Evolutionary conservation across 2,113 vertebrate species (phyloP), one percentile per base, ranked within the genome.

Genomic region (Prunella himalayana): DNA sequence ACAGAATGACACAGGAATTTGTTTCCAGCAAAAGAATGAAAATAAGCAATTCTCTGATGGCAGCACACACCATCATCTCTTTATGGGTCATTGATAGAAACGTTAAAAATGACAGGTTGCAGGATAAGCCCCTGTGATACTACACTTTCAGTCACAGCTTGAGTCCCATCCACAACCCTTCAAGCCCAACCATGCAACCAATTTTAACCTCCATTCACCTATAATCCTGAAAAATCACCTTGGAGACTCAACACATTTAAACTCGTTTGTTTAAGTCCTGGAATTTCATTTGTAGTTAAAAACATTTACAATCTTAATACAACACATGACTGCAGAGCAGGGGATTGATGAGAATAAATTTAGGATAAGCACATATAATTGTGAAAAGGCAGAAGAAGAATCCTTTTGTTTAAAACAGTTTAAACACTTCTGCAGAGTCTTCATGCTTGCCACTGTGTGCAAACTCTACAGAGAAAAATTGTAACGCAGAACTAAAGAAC

Each of bases 61-160:
- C 4, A 61, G 18, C 33, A 75, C 1, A 2, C 1, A 3, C 17
- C 6, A 3, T 47, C 35, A 39, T 9, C 16, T 61, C 42, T 75
- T 91, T 1, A 0, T 31, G 24, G 13, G 21, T 79, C 31, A 66
- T 4, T 57, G 47, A 57, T 22, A 71, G 57, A 54, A 65, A 57
- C 8, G 4, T 8, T 49, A 19, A 49, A 61, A 61, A 56, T 1
- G 5, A 82, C 47, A 53, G 14, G 37, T 57, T 10, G 10, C 41
- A 65, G 15, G 17, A 54, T 6, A 88, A 50, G 33, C 8, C 15
- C 22, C 37, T 37, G 16, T 4, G 5, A 64, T 69, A 42, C 20
- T 22, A 7, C 27, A 47, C 37, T 57, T 90, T 27, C 27, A 83
- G 63, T 42, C 37, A 75, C 44, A 51, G 54, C 11, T 45, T 77